Conservation (phyloP, 2,888 invertebrate species). For the Baronia brevicornis region DNA sequence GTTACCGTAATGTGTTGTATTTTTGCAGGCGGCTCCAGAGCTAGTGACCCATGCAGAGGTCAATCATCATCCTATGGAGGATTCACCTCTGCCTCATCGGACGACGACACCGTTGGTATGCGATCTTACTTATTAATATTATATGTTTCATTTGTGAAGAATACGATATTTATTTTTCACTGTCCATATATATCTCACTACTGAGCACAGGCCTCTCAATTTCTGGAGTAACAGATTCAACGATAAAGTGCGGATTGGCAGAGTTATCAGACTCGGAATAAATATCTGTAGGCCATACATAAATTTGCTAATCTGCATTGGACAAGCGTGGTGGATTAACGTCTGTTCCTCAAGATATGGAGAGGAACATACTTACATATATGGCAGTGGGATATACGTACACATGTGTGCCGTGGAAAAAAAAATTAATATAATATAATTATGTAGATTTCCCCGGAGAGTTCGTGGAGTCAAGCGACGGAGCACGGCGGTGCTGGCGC, state of each 20-base stretch:
- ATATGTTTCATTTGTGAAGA: neutral
- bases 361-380: neutral
- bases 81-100: constrained; percentile 76
- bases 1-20: constrained; percentile 5
- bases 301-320: too few species aligned
- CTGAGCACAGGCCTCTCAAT: too few species aligned
- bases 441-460: constrained; percentile 68
- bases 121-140: constrained; percentile 8
- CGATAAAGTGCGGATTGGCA: too few species aligned
- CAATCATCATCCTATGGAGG: constrained; percentile 75
- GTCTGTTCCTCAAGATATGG: too few species aligned
- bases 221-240: too few species aligned
- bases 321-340: too few species aligned
- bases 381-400: neutral
- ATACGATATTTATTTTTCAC: neutral
- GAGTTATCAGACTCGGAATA: too few species aligned
- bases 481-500: constrained; percentile 54
- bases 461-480: constrained; percentile 66
- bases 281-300: too few species aligned
- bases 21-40: constrained; percentile 51
- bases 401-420: neutral
- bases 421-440: neutral
- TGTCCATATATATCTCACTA: too few species aligned
- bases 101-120: constrained; percentile 74
- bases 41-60: constrained; percentile 75